Evolutionary conservation across 2,113 vertebrate genomes (phyloP).

Genomic region (Sturnus vulgaris): DNA sequence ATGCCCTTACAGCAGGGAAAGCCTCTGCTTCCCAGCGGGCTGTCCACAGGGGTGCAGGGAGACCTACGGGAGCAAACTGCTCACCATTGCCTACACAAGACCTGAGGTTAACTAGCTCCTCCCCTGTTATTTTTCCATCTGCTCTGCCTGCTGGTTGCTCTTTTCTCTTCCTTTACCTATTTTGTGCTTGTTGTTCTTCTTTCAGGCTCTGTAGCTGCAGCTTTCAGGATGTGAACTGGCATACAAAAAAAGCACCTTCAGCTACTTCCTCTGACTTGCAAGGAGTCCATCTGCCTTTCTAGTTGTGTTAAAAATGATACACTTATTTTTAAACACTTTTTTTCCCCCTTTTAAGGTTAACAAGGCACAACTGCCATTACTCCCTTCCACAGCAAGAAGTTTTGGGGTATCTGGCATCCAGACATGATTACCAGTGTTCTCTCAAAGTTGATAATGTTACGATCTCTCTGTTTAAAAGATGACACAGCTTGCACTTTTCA

Average conservation of each 20-base stretch:
- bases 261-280: background rate
- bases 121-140: background rate
- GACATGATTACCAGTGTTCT: background rate
- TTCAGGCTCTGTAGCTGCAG: background rate
- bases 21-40: background rate
- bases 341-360: background rate
- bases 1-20: slow-evolving; percentile 32
- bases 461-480: background rate
- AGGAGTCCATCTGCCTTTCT: background rate
- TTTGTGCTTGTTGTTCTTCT: background rate
- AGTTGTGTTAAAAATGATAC: background rate
- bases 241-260: background rate
- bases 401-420: background rate
- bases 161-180: background rate
- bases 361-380: background rate
- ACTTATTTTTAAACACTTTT: background rate
- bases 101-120: background rate
- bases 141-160: background rate
- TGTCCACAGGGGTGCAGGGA: background rate
- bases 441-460: background rate
- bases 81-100: background rate
- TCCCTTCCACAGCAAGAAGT: background rate
- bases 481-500: background rate
- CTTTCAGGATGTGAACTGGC: background rate
- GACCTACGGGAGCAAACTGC: background rate